phyloP scores from a whole-genome alignment of 2,797 vertebrate genomes.

The Notoglanidium macrostoma region DNA sequence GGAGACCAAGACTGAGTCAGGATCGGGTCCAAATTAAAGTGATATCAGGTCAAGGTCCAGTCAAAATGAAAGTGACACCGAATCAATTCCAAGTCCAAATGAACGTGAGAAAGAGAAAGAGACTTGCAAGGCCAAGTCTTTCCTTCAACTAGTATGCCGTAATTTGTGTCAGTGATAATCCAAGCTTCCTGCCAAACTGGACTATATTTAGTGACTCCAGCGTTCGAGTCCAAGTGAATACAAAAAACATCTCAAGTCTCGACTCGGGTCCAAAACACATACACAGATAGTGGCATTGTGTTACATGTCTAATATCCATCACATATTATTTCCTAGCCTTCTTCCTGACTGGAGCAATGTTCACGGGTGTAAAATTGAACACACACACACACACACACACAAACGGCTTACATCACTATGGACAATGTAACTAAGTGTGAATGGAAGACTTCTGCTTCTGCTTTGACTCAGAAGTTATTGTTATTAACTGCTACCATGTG shows the following conservation, averaged over 20 bases:
- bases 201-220: neutral
- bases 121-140: neutral
- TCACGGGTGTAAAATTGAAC: neutral
- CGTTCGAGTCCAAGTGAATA: neutral
- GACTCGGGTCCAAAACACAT: neutral
- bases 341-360: neutral
- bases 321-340: neutral
- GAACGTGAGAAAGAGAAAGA: neutral
- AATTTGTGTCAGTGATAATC: neutral
- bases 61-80: neutral
- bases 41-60: neutral
- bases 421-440: neutral
- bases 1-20: neutral
- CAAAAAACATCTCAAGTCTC: neutral
- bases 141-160: neutral
- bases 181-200: neutral
- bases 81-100: neutral
- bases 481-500: neutral
- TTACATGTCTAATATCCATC: neutral
- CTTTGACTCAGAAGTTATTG: neutral
- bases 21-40: neutral
- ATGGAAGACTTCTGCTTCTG: neutral
- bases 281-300: neutral
- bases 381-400: conserved; percentile 13
- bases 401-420: neutral